Evolutionary conservation across 2,888 invertebrate genomes (phyloP), one percentile per base, ranked within the genome.

Genomic region (Adelognathus sp.): DNA sequence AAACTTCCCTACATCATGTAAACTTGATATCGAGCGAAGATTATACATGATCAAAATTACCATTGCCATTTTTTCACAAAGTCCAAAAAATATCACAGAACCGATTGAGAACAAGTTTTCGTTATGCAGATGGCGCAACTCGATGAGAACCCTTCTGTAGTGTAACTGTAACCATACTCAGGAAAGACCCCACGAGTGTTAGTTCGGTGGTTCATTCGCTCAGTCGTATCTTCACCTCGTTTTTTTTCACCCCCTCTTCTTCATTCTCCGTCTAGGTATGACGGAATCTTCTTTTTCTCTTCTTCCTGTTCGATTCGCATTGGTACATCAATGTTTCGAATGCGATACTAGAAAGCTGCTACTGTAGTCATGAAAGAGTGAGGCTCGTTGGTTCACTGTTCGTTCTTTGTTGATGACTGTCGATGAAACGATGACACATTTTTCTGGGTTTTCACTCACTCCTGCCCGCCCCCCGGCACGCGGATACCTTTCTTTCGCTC

Each of bases 371-470:
- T 36, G 58, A 24, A 41, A 24, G 54, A 66, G 52, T 52, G 29
- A 16, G 14, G n/a, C 31, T 18, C 83, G 82, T 84, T 86, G 82
- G 86, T 86, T 89, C 85, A 76, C 70, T 76, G 88, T 85, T 88
- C 84, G 85, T 84, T 88, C 90, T 91, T 91, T 90, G 90, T 82
- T 90, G 88, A 90, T 90, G 90, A 90, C 90, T 91, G 89, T 90
- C 91, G 91, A 91, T 91, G 91, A 90, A 91, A 89, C 90, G 91
- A 91, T 91, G 91, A 91, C 91, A 91, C 90, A 91, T 91, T 91
- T 91, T 91, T 90, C 90, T 89, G 90, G 89, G 84, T 88, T 90
- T 90, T 89, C 87, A 88, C 89, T 88, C 87, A 86, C 86, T 87
- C 87, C 85, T 58, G 66, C 72, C 61, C 72, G 76, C 76, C 79